Evolutionary conservation across 92 coral and sea anemone species (phyloP).

Genomic region (Galaxea fascicularis): DNA sequence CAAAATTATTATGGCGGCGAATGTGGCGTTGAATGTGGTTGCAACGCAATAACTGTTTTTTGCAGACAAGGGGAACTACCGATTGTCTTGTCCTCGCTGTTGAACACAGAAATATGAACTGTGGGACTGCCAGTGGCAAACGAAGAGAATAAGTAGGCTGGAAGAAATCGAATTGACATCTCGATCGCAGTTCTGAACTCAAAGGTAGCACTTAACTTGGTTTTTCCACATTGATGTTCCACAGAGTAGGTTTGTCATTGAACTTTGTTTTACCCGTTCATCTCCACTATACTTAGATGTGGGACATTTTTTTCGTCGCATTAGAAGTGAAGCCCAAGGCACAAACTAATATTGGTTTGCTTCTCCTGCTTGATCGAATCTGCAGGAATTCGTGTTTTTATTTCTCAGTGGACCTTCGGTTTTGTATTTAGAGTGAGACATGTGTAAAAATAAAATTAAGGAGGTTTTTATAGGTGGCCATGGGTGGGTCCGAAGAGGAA

Average conservation of each 20-base stretch:
- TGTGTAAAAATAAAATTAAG: no score
- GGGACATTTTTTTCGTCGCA: not conserved
- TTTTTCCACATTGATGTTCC: no score
- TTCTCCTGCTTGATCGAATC: no score
- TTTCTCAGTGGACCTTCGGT: no score
- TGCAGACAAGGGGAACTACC: not conserved
- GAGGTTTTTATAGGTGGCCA: no score
- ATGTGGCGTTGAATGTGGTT: not conserved
- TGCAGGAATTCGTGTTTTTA: not conserved
- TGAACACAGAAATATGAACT: not conserved
- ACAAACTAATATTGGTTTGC: no score
- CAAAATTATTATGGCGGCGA: conserved; percentile 33
- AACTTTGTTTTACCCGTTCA: not conserved
- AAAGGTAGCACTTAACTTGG: no score
- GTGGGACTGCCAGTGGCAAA: not conserved
- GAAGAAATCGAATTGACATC: no score
- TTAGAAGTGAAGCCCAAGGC: no score
- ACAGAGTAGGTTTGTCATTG: not conserved
- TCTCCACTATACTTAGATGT: not conserved
- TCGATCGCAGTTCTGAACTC: no score
- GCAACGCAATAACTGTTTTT: not conserved
- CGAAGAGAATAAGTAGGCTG: conserved; percentile 2
- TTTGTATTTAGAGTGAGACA: no score
- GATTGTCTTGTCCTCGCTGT: not conserved
- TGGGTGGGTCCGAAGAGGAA: no score